Evolutionary conservation across 2,888 invertebrate genomes (phyloP).

Genomic region (Eudasyphora cyanicolor): DNA sequence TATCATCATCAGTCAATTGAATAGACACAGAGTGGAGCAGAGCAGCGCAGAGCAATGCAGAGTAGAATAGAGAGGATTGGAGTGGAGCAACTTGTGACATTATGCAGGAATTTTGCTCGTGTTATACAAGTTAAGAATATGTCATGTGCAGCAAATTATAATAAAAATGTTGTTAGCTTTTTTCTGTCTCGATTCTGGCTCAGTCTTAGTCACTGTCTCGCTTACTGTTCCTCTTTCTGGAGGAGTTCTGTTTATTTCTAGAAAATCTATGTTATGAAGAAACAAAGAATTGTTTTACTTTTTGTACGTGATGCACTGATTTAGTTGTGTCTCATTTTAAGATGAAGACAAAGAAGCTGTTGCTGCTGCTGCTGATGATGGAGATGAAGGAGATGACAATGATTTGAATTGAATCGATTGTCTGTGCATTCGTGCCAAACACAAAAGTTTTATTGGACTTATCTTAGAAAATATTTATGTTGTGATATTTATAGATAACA

Average conservation of each 20-base stretch:
- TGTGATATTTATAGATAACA: constrained; percentile 25
- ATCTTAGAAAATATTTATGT: constrained; percentile 15
- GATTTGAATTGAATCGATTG: constrained; percentile 24
- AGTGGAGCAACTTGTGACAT: constrained; percentile 64
- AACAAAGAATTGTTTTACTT: constrained; percentile 12
- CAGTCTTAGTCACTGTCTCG: not conserved
- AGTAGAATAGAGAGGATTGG: too few species aligned
- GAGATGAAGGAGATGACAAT: not conserved
- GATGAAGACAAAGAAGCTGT: not conserved
- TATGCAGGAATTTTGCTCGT: constrained; percentile 66
- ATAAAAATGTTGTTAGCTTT: constrained; percentile 65
- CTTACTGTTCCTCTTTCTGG: not conserved
- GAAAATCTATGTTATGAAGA: constrained; percentile 6
- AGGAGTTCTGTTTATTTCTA: not conserved
- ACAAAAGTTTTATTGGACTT: not conserved
- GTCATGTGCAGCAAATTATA: constrained; percentile 67
- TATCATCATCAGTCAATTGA: constrained; percentile 57
- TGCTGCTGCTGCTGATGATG: not conserved
- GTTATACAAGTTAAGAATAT: constrained; percentile 66
- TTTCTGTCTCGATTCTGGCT: not conserved
- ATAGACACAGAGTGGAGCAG: constrained; percentile 53
- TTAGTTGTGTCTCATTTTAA: constrained; percentile 51
- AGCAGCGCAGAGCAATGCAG: too few species aligned
- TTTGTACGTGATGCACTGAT: constrained; percentile 56
- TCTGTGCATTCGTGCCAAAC: not conserved